phyloP scores from a whole-genome alignment of 53 echinoderm and acorn worm species.

The Actinopyga echinites region DNA sequence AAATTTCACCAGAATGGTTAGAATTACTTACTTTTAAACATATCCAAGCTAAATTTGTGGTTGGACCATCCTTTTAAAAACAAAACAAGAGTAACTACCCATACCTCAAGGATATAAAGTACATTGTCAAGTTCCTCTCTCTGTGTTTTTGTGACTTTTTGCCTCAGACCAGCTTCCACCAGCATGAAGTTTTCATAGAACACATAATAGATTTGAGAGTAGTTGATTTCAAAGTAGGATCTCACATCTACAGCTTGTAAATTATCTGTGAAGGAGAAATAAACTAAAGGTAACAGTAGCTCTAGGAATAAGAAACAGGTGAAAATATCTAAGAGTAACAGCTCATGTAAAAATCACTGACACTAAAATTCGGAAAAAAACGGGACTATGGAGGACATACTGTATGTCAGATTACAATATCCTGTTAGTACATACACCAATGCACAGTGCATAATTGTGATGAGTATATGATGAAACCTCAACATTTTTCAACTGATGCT shows the following conservation, averaged over 20 bases:
- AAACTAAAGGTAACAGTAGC: background rate
- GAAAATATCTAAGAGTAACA: too few relatives aligned
- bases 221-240: slow-evolving; percentile 93
- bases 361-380: too few relatives aligned
- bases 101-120: slow-evolving; percentile 87
- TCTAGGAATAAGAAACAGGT: background rate
- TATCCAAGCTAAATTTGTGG: too few relatives aligned
- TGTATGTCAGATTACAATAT: too few relatives aligned
- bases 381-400: too few relatives aligned
- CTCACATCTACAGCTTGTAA: slow-evolving; percentile 67
- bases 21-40: too few relatives aligned
- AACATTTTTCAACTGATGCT: too few relatives aligned
- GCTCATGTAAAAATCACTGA: background rate
- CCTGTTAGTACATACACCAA: too few relatives aligned
- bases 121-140: slow-evolving; percentile 88
- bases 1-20: too few relatives aligned
- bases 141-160: slow-evolving; percentile 90
- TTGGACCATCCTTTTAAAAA: too few relatives aligned
- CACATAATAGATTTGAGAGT: slow-evolving; percentile 93
- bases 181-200: slow-evolving; percentile 94
- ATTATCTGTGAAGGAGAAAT: slow-evolving; percentile 55
- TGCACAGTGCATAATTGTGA: too few relatives aligned
- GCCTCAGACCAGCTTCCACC: slow-evolving; percentile 77
- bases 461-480: too few relatives aligned
- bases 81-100: background rate